These are phyloP conservation scores for Drosophila seclusa DNA, from an alignment of 2,888 invertebrate genomes.

Conservation along the genomic window DNA sequence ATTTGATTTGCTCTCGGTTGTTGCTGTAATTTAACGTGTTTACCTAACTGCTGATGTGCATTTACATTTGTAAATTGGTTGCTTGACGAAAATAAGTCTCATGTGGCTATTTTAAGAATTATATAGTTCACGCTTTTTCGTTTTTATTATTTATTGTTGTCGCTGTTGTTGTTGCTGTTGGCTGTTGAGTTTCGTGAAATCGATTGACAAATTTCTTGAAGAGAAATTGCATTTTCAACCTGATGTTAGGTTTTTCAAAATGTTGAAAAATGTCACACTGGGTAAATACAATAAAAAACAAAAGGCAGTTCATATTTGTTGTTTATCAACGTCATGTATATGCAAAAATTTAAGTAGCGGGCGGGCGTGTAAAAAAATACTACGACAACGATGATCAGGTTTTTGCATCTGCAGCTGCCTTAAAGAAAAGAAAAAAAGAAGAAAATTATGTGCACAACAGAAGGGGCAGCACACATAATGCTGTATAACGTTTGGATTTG, in stretches of 20 bases:
- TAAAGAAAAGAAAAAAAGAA: slow-evolving; percentile 6
- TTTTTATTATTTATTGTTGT: slow-evolving; percentile 13
- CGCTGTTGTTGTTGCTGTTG: slow-evolving; percentile 5
- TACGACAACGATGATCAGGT: slow-evolving; percentile 52
- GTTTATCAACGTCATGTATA: slow-evolving; percentile 48
- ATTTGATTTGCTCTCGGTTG: not conserved
- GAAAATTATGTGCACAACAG: not conserved
- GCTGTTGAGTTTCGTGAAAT: slow-evolving; percentile 11
- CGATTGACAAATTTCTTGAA: slow-evolving; percentile 26
- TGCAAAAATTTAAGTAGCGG: slow-evolving; percentile 36
- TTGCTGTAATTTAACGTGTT: slow-evolving; percentile 22
- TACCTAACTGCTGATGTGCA: slow-evolving; percentile 30
- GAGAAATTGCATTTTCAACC: slow-evolving; percentile 21
- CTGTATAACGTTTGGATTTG: slow-evolving; percentile 18
- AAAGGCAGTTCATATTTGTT: slow-evolving; percentile 27
- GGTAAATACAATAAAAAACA: slow-evolving; percentile 25
- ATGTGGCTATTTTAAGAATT: slow-evolving; percentile 59
- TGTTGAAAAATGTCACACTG: slow-evolving; percentile 23
- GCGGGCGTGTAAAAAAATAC: slow-evolving; percentile 45
- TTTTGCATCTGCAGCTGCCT: slow-evolving; percentile 50
- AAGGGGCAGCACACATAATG: slow-evolving; percentile 3
- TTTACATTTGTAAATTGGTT: slow-evolving; percentile 41
- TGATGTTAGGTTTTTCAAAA: slow-evolving; percentile 25
- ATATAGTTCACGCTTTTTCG: slow-evolving; percentile 37
- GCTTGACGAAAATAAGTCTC: slow-evolving; percentile 50